A percentile compares a stretch with the other conserved stretches of the same genome.
phyloP scores from a whole-genome alignment of 1,140 invertebrate genomes.

The Oscheius sp. region DNA sequence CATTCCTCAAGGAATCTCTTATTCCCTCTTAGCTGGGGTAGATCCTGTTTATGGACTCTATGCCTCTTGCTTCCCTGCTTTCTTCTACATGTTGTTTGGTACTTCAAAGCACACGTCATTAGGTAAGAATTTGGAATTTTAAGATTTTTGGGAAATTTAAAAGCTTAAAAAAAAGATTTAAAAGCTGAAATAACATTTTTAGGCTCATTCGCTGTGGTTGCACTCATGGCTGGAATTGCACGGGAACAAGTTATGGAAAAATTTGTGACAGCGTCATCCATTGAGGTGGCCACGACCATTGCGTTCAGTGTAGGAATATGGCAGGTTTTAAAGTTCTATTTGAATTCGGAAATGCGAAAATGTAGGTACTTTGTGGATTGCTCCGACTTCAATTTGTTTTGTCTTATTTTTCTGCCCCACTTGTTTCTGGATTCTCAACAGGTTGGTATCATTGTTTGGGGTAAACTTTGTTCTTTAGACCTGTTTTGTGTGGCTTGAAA shows the following conservation, averaged over 20 bases:
- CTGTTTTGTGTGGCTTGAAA: too few relatives aligned
- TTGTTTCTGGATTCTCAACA: constrained; percentile 57
- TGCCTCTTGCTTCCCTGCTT: constrained; percentile 65
- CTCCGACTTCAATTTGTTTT: constrained; percentile 56
- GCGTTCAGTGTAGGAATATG: constrained; percentile 50
- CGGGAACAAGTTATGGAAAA: constrained; percentile 9
- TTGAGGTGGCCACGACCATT: constrained; percentile 46
- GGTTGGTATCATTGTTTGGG: too few relatives aligned
- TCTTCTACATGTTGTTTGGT: constrained; percentile 66
- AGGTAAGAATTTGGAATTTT: too few relatives aligned
- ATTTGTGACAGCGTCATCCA: background rate
- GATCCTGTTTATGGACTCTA: constrained; percentile 65
- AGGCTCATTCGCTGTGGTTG: constrained; percentile 55
- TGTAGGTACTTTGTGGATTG: constrained; percentile 53
- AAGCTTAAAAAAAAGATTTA: too few relatives aligned
- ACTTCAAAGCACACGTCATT: constrained; percentile 63
- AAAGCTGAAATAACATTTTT: constrained; percentile 50
- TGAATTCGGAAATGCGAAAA: background rate
- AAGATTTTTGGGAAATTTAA: too few relatives aligned
- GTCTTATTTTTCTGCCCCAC: constrained; percentile 56
- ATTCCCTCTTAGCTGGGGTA: constrained; percentile 64
- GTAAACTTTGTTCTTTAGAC: too few relatives aligned
- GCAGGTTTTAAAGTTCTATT: background rate
- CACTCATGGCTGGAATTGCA: constrained; percentile 17
- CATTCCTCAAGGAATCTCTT: constrained; percentile 61